Base-by-base conservation (phyloP, 2,888 invertebrate genomes). In the Megaustenia siamemsis region DNA sequence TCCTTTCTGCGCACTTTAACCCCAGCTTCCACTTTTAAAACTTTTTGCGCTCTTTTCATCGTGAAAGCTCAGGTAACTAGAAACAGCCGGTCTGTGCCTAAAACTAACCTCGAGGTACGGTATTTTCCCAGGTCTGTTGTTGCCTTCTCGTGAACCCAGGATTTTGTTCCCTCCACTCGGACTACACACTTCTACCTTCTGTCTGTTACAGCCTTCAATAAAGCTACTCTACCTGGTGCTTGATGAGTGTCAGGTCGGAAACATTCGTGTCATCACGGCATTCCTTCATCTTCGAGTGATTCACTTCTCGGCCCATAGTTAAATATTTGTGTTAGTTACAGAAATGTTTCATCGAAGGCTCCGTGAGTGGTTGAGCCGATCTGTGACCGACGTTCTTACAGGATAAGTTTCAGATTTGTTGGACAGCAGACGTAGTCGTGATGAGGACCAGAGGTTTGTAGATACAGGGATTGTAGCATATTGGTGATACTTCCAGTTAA, bases 11-110 rank as follows among this genome's bases (percentile, higher is more conserved):
- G 6, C 28, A 32, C 28, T 63, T 63, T 6, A 63, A 63, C 32
- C 63, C 38, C 28, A 18, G n/a, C 35, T 53, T 45, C 80, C 68
- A n/a, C 38, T 3, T 69, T 84, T 79, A 49, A 43, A 0, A 32
- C 32, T 75, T 49, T 80, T 43, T 56, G 49, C 75, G 79, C 49
- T 80, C 53, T 80, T 71, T 38, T 40, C 32, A 3, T 73, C 56
- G 35, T 75, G 15, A 15, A 76, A 76, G 35, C 56, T 49, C 76
- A 76, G 56, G 76, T 76, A 49, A 53, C 53, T 24, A 40, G 73
- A 49, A 75, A 28, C 24, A 53, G 5, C 28, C 38, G 21, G 12
- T 32, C 35, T 76, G 21, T 45, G 32, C 38, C 56, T 76, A 53
- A 18, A 38, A 15, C 38, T 24, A 32, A 35, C 5, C 49, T 35